Conservation (phyloP, 35 echinoderm and acorn worm species). For the Acanthaster planci region DNA sequence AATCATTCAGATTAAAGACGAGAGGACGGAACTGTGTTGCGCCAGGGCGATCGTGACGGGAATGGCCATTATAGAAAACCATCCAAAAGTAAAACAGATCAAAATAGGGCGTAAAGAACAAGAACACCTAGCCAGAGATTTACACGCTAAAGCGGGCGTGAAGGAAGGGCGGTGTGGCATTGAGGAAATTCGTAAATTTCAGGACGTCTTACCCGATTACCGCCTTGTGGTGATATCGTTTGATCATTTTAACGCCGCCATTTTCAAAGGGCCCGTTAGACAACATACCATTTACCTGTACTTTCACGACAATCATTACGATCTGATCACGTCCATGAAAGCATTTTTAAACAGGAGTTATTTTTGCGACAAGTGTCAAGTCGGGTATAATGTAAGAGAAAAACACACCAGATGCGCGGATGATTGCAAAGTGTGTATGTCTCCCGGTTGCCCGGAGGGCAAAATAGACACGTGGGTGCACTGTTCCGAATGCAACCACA, state of each 20-base stretch:
- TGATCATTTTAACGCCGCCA: slow-evolving; percentile 46
- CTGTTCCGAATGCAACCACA: background rate
- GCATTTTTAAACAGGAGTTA: slow-evolving; percentile 40
- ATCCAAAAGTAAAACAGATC: slow-evolving; percentile 12
- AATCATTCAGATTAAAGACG: background rate
- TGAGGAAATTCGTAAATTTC: slow-evolving; percentile 46
- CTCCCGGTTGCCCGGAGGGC: background rate
- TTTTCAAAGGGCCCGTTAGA: slow-evolving; percentile 40
- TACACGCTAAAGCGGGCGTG: slow-evolving; percentile 58
- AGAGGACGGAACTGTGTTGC: slow-evolving; percentile 52
- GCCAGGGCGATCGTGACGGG: slow-evolving; percentile 59
- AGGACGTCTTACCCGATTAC: slow-evolving; percentile 34
- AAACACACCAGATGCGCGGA: slow-evolving; percentile 18
- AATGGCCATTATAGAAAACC: slow-evolving; percentile 42
- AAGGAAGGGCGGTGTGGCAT: slow-evolving; percentile 46
- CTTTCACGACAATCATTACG: slow-evolving; percentile 53
- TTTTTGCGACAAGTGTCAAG: slow-evolving; percentile 50
- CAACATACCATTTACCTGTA: slow-evolving; percentile 38
- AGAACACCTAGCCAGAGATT: slow-evolving; percentile 35
- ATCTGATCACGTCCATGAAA: slow-evolving; percentile 43
- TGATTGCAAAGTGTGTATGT: background rate
- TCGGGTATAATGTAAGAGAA: background rate
- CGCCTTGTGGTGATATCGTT: slow-evolving; percentile 31
- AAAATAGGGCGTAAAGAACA: slow-evolving; percentile 21
- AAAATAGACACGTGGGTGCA: background rate